Conservation (phyloP, 2,888 invertebrate genomes). For the Orthosia incerta region DNA sequence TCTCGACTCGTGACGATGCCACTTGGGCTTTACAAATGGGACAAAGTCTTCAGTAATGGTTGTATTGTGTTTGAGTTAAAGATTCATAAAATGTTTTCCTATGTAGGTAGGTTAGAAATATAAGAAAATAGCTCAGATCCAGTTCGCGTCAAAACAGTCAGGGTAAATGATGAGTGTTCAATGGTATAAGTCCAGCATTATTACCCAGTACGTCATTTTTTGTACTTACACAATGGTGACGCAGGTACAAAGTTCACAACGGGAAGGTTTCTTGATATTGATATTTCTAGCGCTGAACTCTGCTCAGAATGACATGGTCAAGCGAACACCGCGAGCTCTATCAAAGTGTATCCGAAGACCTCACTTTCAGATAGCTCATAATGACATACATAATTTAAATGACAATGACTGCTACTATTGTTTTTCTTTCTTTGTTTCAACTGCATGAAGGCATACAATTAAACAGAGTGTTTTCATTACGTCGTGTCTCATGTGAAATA, state of each 20-base stretch:
- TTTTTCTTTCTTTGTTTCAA: conserved; percentile 41
- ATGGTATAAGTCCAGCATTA: not conserved
- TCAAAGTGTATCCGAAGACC: not conserved
- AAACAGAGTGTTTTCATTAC: conserved; percentile 55
- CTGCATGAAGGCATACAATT: conserved; percentile 45
- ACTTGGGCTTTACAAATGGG: conserved; percentile 20
- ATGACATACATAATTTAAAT: conserved; percentile 16
- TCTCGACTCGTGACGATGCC: conserved; percentile 26
- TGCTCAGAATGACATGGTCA: conserved; percentile 1
- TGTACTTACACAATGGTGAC: conserved; percentile 12
- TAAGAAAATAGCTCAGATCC: not conserved
- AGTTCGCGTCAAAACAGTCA: not conserved
- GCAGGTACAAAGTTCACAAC: conserved; percentile 22
- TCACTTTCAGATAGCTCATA: conserved; percentile 4
- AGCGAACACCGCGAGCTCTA: not conserved
- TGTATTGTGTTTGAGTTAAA: conserved; percentile 10
- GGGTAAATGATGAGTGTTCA: conserved; percentile 3
- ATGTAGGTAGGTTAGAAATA: not conserved
- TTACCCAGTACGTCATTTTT: conserved; percentile 11
- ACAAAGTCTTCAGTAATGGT: conserved; percentile 16
- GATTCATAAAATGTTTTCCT: not conserved
- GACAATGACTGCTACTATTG: conserved; percentile 20
- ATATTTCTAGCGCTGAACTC: conserved; percentile 23
- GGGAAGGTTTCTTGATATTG: not conserved
- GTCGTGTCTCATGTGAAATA: conserved; percentile 56